Evolutionary conservation across 2,888 invertebrate species (phyloP), one percentile per base, ranked within the genome.

Genomic region (Aquatica leii): DNA sequence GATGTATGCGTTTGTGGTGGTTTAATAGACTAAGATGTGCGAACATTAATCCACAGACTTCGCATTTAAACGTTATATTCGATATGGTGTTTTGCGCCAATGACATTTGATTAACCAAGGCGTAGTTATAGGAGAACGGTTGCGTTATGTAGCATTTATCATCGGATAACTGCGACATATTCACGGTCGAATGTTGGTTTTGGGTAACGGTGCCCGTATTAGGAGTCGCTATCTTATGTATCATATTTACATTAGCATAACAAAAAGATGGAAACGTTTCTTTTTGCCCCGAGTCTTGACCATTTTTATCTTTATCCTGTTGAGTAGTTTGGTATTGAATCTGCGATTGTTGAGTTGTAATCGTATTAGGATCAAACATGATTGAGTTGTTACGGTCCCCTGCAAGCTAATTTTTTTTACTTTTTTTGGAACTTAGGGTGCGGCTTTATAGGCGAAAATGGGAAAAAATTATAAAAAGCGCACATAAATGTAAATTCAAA

Each of bases 41-140:
- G 80, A 94, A 94, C 86, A 93, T 93, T 65, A 93, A 83, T 46
- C 93, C 93, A 76, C 94, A 94, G 6, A 93, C 90, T 80, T 94
- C 94, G 81, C 94, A 94, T 82, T 94, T 94, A 79, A 93, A 94
- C 72, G 92, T 92, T 20, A 93, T 92, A 77, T 92, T 93, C 12
- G 91, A 89, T 77, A 90, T 90, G 59, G 90, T 87, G 74, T 90
- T 90, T 77, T 90, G 88, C 17, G 91, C 89, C 63, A 93, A 85
- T 74, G 92, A 91, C 91, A 94, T 93, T 80, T 94, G 94, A 81
- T 94, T 94, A 24, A 82, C 82, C 71, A 94, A 83, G 1, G 93
- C 92, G 84, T 94, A 94, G 78, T 94, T 94, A 76, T 91, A 91
- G 53, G 89, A 87, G 73, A 90, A 88, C 3, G 90, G 90, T 74